Percentiles rank a stretch among this genome's conserved stretches.
These are phyloP conservation scores for Aleiodes alternator DNA, from an alignment of 2,888 invertebrate genomes.

Conservation along the genomic window DNA sequence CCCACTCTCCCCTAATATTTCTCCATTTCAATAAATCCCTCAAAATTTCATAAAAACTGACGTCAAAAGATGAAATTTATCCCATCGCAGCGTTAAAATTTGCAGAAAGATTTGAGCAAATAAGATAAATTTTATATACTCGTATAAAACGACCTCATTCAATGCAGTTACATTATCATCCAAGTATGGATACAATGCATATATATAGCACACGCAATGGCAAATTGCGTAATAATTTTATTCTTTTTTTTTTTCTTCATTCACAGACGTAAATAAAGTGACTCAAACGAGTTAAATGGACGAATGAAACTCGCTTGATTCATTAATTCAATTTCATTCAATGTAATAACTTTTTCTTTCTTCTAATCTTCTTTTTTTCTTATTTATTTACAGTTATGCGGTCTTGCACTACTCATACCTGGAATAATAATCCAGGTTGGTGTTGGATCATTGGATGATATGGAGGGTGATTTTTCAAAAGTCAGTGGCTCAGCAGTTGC, in stretches of 20 bases:
- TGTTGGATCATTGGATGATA: constrained; percentile 66
- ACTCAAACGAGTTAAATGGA: not conserved
- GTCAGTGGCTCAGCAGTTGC: constrained; percentile 77
- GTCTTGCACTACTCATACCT: constrained; percentile 81
- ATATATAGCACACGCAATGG: not conserved
- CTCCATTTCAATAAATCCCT: too few species aligned
- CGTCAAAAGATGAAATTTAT: not conserved
- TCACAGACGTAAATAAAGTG: constrained; percentile 9
- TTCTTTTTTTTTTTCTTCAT: constrained; percentile 3
- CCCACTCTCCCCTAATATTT: too few species aligned
- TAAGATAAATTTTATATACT: not conserved
- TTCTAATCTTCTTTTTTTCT: not conserved
- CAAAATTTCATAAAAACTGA: too few species aligned
- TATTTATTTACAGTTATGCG: constrained; percentile 80
- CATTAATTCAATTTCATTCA: constrained; percentile 1
- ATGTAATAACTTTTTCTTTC: constrained; percentile 28
- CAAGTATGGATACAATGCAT: not conserved
- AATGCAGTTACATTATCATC: constrained; percentile 6
- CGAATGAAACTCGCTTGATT: constrained; percentile 7
- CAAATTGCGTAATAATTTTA: not conserved
- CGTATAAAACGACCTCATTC: constrained; percentile 8
- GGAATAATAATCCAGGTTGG: constrained; percentile 79
- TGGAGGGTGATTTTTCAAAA: constrained; percentile 75
- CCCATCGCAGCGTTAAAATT: not conserved
- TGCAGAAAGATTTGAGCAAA: not conserved